phyloP scores from a whole-genome alignment of 2,113 vertebrate genomes.

The Lutjanus erythropterus region DNA sequence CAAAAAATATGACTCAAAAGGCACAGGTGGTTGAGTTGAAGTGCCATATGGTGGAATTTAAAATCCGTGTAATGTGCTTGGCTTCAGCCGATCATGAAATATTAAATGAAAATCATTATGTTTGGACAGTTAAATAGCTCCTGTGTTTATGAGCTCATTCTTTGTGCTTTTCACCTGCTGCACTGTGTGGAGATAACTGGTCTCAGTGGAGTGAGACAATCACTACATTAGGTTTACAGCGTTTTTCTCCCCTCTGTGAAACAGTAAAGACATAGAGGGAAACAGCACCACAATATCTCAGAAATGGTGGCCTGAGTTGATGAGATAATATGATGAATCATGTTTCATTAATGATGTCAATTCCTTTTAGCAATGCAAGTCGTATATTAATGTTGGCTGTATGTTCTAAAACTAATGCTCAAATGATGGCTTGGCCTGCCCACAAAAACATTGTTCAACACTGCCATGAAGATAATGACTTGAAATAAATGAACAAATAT shows the following conservation, averaged over 20 bases:
- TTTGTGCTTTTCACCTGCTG: conserved; percentile 52
- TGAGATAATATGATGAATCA: background rate
- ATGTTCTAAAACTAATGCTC: background rate
- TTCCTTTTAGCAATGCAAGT: background rate
- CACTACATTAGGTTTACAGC: conserved; percentile 9
- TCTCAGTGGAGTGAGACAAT: conserved; percentile 31
- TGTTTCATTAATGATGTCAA: background rate
- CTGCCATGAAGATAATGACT: too few relatives aligned
- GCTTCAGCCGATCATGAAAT: conserved; percentile 36
- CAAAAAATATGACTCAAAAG: conserved; percentile 14
- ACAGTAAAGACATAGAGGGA: conserved; percentile 4
- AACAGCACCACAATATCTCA: background rate
- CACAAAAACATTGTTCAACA: too few relatives aligned
- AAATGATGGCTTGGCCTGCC: too few relatives aligned
- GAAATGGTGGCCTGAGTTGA: background rate
- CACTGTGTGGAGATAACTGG: conserved; percentile 29
- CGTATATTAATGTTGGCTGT: background rate
- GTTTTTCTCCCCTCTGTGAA: conserved; percentile 13
- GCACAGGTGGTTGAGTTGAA: conserved; percentile 38
- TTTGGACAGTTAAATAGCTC: conserved; percentile 38
- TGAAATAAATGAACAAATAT: too few relatives aligned
- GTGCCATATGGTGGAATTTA: conserved; percentile 53
- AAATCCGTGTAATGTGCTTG: conserved; percentile 9
- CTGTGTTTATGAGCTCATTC: conserved; percentile 31
- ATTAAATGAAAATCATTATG: conserved; percentile 52